These are phyloP conservation scores for Nycticorax nycticorax DNA, from an alignment of 2,113 vertebrate species.

Conservation along the genomic window DNA sequence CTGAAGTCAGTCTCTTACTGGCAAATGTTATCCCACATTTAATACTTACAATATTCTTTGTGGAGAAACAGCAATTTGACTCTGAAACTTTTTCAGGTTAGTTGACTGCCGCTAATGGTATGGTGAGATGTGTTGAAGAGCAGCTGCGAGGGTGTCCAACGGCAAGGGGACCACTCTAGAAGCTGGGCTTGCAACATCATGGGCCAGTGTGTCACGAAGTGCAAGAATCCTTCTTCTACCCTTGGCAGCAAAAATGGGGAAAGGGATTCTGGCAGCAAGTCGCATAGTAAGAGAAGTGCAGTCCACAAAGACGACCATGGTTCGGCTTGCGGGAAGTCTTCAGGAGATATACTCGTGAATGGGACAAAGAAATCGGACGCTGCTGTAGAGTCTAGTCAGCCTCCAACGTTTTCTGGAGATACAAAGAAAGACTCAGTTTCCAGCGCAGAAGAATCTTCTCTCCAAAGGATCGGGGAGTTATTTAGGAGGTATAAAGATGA, in stretches of 20 bases:
- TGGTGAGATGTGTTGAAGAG: conserved; percentile 86
- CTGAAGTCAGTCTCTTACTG: background rate
- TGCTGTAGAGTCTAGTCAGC: conserved; percentile 79
- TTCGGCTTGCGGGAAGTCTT: conserved; percentile 78
- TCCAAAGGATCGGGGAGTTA: conserved; percentile 87
- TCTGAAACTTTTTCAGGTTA: conserved; percentile 64
- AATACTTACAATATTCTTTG: background rate
- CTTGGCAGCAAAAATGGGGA: conserved; percentile 98
- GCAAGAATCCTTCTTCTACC: conserved; percentile 97
- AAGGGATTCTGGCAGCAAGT: conserved; percentile 88
- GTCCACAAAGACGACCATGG: conserved; percentile 86
- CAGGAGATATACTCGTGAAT: conserved; percentile 88
- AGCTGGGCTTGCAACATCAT: conserved; percentile 82
- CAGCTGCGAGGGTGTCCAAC: conserved; percentile 79
- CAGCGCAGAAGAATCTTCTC: conserved; percentile 83
- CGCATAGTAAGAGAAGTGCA: conserved; percentile 85
- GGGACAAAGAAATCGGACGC: conserved; percentile 91
- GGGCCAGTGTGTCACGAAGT: conserved; percentile 99
- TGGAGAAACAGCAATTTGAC: conserved; percentile 1
- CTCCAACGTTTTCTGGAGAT: conserved; percentile 76
- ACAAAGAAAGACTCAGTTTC: conserved; percentile 74
- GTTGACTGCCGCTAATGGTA: conserved; percentile 78
- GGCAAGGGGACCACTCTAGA: conserved; percentile 75
- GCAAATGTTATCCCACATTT: background rate
- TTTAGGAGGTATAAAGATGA: conserved; percentile 94